phyloP scores from a whole-genome alignment of 2,797 vertebrate species.

The Sebastes goodei region DNA sequence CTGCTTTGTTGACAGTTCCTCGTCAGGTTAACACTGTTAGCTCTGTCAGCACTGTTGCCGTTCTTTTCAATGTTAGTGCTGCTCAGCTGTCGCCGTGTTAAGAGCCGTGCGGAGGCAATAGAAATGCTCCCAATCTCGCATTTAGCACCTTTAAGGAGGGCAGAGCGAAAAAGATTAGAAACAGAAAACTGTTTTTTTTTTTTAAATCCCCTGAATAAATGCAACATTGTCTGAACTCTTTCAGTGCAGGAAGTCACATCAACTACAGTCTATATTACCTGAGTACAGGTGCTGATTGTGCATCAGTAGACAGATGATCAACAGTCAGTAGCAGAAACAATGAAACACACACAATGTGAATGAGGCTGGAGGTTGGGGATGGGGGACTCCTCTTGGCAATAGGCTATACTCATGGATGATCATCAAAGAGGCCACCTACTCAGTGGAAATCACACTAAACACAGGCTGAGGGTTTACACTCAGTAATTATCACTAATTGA shows the following conservation, averaged over 20 bases:
- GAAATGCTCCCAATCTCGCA: not conserved
- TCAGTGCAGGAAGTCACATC: not conserved
- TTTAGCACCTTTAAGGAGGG: not conserved
- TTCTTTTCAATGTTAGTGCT: too few relatives aligned
- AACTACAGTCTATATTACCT: not conserved
- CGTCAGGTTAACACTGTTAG: too few relatives aligned
- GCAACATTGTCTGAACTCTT: not conserved
- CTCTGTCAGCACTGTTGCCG: too few relatives aligned
- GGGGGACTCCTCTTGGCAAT: conserved; percentile 12
- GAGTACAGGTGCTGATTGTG: not conserved
- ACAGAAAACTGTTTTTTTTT: not conserved
- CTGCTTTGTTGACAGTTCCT: fast-evolving
- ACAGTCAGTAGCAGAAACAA: conserved; percentile 1
- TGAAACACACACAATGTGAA: conserved; percentile 18
- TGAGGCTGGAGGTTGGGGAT: not conserved
- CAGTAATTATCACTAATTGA: conserved; percentile 78
- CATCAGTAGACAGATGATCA: not conserved
- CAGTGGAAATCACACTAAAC: conserved; percentile 65
- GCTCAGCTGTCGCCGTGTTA: too few relatives aligned
- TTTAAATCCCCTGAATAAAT: not conserved
- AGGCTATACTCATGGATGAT: conserved; percentile 44
- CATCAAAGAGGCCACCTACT: conserved; percentile 71
- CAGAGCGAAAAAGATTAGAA: not conserved
- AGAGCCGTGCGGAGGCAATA: too few relatives aligned
- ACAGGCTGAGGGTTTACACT: conserved; percentile 55